These are phyloP conservation scores for Archips xylosteana DNA, from an alignment of 2,888 invertebrate genomes.

Conservation along the genomic window DNA sequence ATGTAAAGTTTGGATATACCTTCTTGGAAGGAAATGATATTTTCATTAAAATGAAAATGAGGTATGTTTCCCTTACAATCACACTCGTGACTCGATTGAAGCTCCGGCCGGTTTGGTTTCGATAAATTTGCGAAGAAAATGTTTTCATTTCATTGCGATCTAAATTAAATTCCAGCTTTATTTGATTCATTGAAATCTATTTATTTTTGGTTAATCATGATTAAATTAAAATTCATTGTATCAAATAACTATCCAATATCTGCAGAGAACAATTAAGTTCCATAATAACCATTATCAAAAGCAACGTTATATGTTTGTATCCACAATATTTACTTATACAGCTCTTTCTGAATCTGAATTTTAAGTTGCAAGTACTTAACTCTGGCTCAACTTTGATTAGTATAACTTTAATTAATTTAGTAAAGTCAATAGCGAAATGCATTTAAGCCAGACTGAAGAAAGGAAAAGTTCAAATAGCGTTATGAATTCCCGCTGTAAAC, in stretches of 20 bases:
- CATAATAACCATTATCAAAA: constrained; percentile 6
- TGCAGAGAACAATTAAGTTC: not conserved
- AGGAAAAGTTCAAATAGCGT: constrained; percentile 31
- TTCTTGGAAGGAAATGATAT: constrained; percentile 84
- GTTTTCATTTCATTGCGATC: not conserved
- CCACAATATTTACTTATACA: constrained; percentile 44
- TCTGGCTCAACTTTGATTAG: constrained; percentile 73
- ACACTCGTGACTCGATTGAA: constrained; percentile 42
- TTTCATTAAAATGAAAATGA: constrained; percentile 84
- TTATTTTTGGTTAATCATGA: no score
- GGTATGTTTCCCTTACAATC: constrained; percentile 62
- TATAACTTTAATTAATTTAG: constrained; percentile 70
- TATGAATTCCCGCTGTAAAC: constrained; percentile 13
- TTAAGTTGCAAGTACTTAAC: constrained; percentile 54
- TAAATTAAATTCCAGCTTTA: not conserved
- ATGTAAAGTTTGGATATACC: constrained; percentile 85
- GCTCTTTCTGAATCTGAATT: constrained; percentile 46
- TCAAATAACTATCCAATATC: not conserved
- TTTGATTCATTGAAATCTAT: not conserved
- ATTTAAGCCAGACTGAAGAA: constrained; percentile 53
- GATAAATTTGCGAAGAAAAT: constrained; percentile 8
- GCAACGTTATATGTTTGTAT: constrained; percentile 23
- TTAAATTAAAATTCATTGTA: not conserved
- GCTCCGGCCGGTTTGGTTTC: constrained; percentile 35
- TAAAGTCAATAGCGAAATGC: constrained; percentile 62